Base-by-base conservation (phyloP, 2,888 invertebrate genomes). In the Drosophila macrothrix region DNA sequence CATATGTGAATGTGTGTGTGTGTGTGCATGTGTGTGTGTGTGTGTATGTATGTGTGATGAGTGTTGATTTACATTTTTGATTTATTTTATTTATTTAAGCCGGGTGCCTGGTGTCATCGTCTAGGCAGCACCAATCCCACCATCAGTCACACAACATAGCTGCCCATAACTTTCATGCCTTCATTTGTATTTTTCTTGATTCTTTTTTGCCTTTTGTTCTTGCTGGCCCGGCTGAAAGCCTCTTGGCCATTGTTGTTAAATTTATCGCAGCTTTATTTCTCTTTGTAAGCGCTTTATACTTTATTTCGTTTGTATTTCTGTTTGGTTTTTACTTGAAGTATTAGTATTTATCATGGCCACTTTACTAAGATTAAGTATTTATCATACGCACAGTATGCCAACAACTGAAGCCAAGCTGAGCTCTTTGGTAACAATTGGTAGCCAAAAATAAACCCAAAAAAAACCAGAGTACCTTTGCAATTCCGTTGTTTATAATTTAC, bases 61-160 rank as follows among this genome's bases (percentile, higher is more conserved):
- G 84, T 85, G 84, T 89, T 87, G 89, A 90, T 86, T 86, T 86
- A 88, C 85, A 86, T 90, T 90, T 86, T 86, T 90, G 85, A 86
- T 86, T 86, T 86, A 86, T 86, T 90, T 90, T 90, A 90, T 86
- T 88, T 86, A 86, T 86, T 88, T 86, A 78, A 90, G 85, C 90
- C 88, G 71, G 49, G 46, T 64, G 85, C 69, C 78, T 75, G 61
- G 52, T 74, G 68, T 73, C 73, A 76, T 73, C 67, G 72, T 78
- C 83, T 76, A 72, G 73, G 75, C 74, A 63, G 59, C 70, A 62
- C 63, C 75, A 66, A 60, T 39, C 49, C 52, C 49, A 52, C 56
- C 80, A 80, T 58, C 41, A 41, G 70, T 70, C 58, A 50, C 65
- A 78, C 80, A 84, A 73, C 88, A 85, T 88, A 74, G 73, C 76